These are phyloP conservation scores for Rhinoptilus africanus DNA, from an alignment of 2,113 vertebrate species.

Conservation along the genomic window DNA sequence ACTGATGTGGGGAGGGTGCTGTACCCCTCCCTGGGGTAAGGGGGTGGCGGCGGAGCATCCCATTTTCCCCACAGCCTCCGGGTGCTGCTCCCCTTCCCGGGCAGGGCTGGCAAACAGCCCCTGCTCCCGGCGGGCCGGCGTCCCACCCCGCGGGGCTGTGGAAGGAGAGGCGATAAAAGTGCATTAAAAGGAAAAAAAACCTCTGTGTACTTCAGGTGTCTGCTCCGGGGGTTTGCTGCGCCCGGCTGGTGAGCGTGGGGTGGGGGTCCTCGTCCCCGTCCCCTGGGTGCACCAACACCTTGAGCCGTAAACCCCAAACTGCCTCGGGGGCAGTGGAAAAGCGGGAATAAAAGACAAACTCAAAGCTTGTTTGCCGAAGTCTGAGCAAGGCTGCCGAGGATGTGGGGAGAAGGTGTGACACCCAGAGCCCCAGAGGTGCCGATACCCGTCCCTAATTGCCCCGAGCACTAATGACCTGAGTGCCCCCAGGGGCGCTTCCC, in stretches of 20 bases:
- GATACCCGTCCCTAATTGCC: not conserved
- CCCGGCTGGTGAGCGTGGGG: rapidly evolving
- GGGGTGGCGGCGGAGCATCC: not conserved
- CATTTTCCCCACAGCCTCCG: rapidly evolving
- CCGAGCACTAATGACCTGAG: not conserved
- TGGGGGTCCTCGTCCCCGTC: not conserved
- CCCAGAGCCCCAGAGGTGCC: not conserved
- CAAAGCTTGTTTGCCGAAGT: not conserved
- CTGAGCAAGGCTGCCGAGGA: not conserved
- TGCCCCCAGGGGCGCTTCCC: not conserved
- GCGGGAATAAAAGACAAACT: not conserved
- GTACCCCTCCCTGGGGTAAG: not conserved
- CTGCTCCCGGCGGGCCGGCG: not conserved
- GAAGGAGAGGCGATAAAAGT: not conserved
- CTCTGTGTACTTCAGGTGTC: rapidly evolving
- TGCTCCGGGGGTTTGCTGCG: not conserved
- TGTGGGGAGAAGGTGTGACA: not conserved
- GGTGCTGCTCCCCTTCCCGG: not conserved
- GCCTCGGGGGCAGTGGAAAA: not conserved
- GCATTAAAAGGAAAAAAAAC: not conserved
- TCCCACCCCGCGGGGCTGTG: not conserved
- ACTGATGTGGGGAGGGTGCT: not conserved
- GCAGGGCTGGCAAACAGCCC: not conserved
- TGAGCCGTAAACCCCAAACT: not conserved
- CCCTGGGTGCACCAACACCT: not conserved